Percentiles rank a stretch among this genome's conserved stretches.
phyloP scores from a whole-genome alignment of 2,797 vertebrate species.

The Clamator glandarius region DNA sequence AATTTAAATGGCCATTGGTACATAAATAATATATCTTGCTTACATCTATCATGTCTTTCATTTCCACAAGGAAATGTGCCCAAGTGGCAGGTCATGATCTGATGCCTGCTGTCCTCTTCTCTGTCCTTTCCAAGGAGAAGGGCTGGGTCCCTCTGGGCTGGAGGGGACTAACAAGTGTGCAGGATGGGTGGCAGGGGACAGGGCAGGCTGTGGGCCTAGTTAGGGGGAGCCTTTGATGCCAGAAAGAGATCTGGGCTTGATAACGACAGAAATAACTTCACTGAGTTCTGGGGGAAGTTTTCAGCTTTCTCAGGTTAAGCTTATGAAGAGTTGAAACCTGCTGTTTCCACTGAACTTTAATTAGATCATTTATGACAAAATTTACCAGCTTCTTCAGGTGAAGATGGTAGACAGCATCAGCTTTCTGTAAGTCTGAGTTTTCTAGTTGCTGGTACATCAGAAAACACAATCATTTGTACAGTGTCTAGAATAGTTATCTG shows the following conservation, averaged over 20 bases:
- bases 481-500: neutral
- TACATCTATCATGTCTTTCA: neutral
- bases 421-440: neutral
- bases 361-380: neutral
- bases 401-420: neutral
- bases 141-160: neutral
- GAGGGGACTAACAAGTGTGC: neutral
- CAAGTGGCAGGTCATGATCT: neutral
- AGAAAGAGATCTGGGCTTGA: neutral
- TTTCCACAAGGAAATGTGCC: neutral
- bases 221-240: neutral
- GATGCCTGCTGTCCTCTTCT: neutral
- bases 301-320: neutral
- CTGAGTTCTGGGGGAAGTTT: neutral
- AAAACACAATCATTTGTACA: neutral
- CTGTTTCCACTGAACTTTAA: neutral
- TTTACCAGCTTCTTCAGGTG: neutral
- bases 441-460: neutral
- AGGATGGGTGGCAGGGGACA: neutral
- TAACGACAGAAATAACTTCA: neutral
- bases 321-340: neutral
- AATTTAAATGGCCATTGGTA: neutral
- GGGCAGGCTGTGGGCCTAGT: neutral
- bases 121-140: neutral
- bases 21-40: slow-evolving; percentile 29